Percentiles rank a stretch among this genome's conserved stretches.
Conservation (phyloP, 2,113 vertebrate species). For the Clupea harengus region DNA sequence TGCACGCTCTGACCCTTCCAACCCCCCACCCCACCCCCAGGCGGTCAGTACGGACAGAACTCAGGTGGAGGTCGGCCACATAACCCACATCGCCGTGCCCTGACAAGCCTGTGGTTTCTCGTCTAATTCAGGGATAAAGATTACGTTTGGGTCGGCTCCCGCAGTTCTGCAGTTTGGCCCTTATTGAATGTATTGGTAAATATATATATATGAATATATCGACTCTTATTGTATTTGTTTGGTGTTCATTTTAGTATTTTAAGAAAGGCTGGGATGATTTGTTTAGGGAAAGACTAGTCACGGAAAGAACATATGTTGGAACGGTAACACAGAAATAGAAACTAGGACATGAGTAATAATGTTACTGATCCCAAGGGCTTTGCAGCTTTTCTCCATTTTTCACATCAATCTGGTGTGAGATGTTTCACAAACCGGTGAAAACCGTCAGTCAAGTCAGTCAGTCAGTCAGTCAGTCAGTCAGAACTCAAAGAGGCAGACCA, state of each 20-base stretch:
- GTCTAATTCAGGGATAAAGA: slow-evolving; percentile 4
- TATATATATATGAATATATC: slow-evolving; percentile 26
- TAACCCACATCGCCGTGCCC: not conserved
- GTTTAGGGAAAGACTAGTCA: slow-evolving; percentile 41
- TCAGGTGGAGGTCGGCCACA: slow-evolving; percentile 1
- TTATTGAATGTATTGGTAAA: slow-evolving; percentile 73
- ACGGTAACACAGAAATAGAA: slow-evolving; percentile 43
- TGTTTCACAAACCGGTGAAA: slow-evolving; percentile 48
- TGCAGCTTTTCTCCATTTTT: slow-evolving; percentile 51
- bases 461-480: slow-evolving; percentile 35
- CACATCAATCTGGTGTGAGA: slow-evolving; percentile 53
- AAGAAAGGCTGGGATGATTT: slow-evolving; percentile 44
- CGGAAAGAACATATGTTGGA: slow-evolving; percentile 36
- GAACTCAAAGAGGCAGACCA: slow-evolving; percentile 49
- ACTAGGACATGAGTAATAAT: slow-evolving; percentile 49
- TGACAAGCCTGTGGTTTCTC: not conserved
- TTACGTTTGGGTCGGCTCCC: not conserved
- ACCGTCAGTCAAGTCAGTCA: slow-evolving; percentile 35
- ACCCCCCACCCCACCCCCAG: not conserved
- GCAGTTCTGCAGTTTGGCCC: slow-evolving; percentile 71
- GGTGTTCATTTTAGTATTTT: slow-evolving; percentile 57
- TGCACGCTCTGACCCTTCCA: not conserved
- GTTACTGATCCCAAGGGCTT: slow-evolving; percentile 66
- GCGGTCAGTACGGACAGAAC: slow-evolving; percentile 8
- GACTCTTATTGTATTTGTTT: slow-evolving; percentile 46